Evolutionary conservation across 2,113 vertebrate genomes (phyloP).

Genomic region (Ciconia maguari): DNA sequence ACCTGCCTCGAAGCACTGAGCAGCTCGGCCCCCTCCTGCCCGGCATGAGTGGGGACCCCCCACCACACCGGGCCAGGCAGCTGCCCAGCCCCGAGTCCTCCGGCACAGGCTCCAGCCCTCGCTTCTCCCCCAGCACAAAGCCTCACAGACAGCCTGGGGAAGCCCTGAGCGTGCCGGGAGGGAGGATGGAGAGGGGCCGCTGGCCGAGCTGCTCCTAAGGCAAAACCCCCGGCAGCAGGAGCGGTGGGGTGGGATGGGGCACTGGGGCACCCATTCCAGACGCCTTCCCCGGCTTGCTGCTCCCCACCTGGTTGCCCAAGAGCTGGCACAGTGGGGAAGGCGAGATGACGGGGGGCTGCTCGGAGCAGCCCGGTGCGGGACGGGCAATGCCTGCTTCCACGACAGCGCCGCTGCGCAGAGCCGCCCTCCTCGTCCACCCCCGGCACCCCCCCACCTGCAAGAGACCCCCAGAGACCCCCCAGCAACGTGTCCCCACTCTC

Average conservation of each 20-base stretch:
- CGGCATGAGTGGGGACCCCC: fast-evolving
- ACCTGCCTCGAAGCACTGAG: fast-evolving
- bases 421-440: background rate
- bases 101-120: background rate
- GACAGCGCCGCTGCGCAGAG: fast-evolving
- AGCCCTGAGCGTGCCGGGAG: fast-evolving
- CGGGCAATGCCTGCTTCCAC: background rate
- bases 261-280: background rate
- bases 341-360: fast-evolving
- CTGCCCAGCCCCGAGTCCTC: background rate
- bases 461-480: background rate
- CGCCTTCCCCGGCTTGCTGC: background rate
- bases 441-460: background rate
- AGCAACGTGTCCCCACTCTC: fast-evolving
- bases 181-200: background rate
- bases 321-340: background rate
- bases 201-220: background rate
- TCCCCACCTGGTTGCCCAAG: background rate
- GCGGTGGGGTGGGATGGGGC: background rate
- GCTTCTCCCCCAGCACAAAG: background rate
- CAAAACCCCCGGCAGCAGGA: background rate
- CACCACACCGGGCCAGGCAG: background rate
- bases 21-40: background rate
- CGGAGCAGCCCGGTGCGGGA: fast-evolving
- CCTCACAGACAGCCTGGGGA: background rate